Evolutionary conservation across 2,888 invertebrate species (phyloP).

Genomic region (Drosophila borealis): DNA sequence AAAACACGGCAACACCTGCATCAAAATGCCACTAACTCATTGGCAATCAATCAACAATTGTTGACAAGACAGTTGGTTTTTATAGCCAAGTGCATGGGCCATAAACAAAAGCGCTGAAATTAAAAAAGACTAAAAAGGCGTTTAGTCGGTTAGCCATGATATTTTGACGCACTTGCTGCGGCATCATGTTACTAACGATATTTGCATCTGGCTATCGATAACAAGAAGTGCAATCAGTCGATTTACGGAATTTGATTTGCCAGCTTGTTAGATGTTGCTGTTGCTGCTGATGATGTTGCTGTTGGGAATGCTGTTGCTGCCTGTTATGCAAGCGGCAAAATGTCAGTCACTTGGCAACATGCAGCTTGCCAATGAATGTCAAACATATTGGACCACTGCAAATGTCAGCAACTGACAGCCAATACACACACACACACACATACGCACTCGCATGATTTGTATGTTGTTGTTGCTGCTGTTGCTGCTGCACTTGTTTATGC

Average conservation of each 20-base stretch:
- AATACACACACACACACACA: conserved; percentile 48
- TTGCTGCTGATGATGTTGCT: conserved; percentile 46
- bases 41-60: conserved; percentile 79
- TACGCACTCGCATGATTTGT: conserved; percentile 14
- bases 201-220: conserved; percentile 67
- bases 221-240: conserved; percentile 76
- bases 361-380: conserved; percentile 72
- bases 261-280: conserved; percentile 53
- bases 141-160: conserved; percentile 21
- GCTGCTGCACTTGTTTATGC: conserved; percentile 61
- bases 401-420: conserved; percentile 74
- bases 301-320: conserved; percentile 41
- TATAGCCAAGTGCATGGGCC: conserved; percentile 56
- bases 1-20: conserved; percentile 32
- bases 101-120: conserved; percentile 39
- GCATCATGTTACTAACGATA: conserved; percentile 57
- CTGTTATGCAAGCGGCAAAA: conserved; percentile 73
- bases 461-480: conserved; percentile 23
- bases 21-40: conserved; percentile 63
- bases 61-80: conserved; percentile 57
- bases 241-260: conserved; percentile 72
- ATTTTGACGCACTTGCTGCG: conserved; percentile 52
- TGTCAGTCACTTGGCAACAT: conserved; percentile 78
- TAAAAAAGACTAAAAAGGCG: conserved; percentile 20
- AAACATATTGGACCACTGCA: conserved; percentile 76